Percentiles rank a stretch among this genome's conserved stretches.
Evolutionary conservation across 1,140 invertebrate genomes (phyloP).

Genomic region (Formica selysi): DNA sequence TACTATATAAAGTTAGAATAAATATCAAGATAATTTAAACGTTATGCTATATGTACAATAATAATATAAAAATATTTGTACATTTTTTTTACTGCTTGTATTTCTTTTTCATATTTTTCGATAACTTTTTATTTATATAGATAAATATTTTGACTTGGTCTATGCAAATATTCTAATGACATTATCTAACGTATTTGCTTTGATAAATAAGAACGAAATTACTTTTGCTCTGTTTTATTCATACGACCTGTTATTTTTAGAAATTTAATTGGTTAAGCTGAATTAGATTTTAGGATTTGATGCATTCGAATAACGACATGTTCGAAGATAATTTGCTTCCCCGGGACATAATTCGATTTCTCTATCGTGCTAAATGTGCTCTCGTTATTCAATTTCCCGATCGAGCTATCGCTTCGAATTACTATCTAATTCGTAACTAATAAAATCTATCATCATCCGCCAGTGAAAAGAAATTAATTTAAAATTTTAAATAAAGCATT

Average conservation of each 20-base stretch:
- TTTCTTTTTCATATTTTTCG: neutral
- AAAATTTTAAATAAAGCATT: constrained; percentile 24
- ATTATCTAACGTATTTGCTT: neutral
- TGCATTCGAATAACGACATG: constrained; percentile 39
- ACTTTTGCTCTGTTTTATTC: neutral
- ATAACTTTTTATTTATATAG: neutral
- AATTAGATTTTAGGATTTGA: constrained; percentile 52
- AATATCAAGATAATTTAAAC: no score
- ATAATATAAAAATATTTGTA: neutral
- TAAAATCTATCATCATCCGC: constrained; percentile 16
- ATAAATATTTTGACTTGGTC: neutral
- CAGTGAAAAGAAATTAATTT: neutral
- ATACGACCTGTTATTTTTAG: constrained; percentile 11
- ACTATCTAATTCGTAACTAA: constrained; percentile 41
- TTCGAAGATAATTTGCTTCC: constrained; percentile 43
- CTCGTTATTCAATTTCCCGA: constrained; percentile 43
- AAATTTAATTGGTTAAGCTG: constrained; percentile 14
- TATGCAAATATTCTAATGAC: neutral
- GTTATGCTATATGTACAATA: no score
- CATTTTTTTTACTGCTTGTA: neutral
- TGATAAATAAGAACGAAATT: neutral
- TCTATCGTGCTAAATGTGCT: constrained; percentile 52
- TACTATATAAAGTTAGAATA: neutral
- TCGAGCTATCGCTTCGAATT: constrained; percentile 53
- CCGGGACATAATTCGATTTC: constrained; percentile 52